Evolutionary conservation across 92 coral and sea anemone genomes (phyloP).

Genomic region (Ricordea florida): DNA sequence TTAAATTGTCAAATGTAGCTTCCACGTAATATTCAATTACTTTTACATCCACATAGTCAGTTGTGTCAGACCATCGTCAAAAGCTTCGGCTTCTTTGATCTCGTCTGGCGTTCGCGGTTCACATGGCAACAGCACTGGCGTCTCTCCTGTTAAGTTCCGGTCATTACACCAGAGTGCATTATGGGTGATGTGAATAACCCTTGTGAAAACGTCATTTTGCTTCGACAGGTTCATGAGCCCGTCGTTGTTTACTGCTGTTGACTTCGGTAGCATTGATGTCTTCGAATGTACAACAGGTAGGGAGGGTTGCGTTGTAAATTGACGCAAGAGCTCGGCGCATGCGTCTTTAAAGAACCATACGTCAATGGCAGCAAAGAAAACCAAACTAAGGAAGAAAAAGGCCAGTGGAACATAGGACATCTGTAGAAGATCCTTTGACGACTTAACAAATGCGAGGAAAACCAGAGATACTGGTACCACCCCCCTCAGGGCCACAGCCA

Average conservation of each 20-base stretch:
- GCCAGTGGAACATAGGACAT: conserved; percentile 91
- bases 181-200: conserved; percentile 26
- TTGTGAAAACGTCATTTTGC: conserved; percentile 43
- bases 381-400: conserved; percentile 85
- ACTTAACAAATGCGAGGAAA: conserved; percentile 45
- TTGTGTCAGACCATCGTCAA: not conserved
- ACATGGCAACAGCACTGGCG: conserved; percentile 18
- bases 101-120: conserved; percentile 15
- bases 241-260: conserved; percentile 65
- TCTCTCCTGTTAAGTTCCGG: conserved; percentile 7
- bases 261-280: conserved; percentile 8
- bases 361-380: conserved; percentile 87
- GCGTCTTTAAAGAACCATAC: conserved; percentile 91
- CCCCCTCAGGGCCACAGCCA: conserved; percentile 72
- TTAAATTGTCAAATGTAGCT: too few species aligned
- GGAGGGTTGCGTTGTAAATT: conserved; percentile 13
- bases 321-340: conserved; percentile 43
- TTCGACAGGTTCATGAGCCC: conserved; percentile 68
- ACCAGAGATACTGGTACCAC: conserved; percentile 69
- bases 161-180: conserved; percentile 55
- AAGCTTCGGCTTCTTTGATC: conserved; percentile 2
- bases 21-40: not conserved
- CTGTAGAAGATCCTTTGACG: conserved; percentile 58
- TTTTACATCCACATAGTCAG: not conserved
- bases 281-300: conserved; percentile 1